Percentiles rank a stretch among this genome's conserved stretches.
Evolutionary conservation across 2,113 vertebrate species (phyloP).

Genomic region (Leptobrachium leishanense): DNA sequence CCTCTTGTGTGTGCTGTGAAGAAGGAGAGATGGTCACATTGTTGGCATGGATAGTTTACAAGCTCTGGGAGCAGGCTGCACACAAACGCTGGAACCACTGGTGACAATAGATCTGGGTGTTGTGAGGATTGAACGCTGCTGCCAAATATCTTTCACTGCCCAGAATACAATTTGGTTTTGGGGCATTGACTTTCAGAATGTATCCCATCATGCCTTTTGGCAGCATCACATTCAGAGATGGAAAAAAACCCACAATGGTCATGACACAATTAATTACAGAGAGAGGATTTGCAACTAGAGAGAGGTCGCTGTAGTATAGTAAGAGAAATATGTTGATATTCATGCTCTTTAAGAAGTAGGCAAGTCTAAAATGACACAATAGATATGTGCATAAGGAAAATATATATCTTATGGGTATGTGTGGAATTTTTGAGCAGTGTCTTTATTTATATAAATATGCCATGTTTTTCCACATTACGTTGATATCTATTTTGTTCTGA

Average conservation of each 20-base stretch:
- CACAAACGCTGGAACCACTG: constrained; percentile 24
- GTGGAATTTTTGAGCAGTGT: too few species aligned
- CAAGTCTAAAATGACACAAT: too few species aligned
- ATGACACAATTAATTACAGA: constrained; percentile 3
- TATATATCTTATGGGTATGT: too few species aligned
- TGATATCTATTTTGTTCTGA: too few species aligned
- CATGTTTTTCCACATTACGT: too few species aligned
- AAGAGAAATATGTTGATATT: too few species aligned
- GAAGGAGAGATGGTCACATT: neutral
- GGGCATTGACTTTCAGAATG: constrained; percentile 52
- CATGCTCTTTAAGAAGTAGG: too few species aligned
- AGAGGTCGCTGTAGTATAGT: neutral
- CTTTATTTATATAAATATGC: too few species aligned
- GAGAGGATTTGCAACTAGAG: neutral
- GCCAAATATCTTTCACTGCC: constrained; percentile 38
- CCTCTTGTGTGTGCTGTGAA: constrained; percentile 7
- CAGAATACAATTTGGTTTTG: constrained; percentile 47
- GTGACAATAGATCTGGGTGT: constrained; percentile 47
- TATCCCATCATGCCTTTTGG: constrained; percentile 38
- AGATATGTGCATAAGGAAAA: too few species aligned
- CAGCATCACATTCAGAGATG: constrained; percentile 39
- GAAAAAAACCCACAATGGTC: neutral
- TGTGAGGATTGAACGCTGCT: constrained; percentile 19
- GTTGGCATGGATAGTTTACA: neutral
- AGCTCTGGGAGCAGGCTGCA: constrained; percentile 8